Evolutionary conservation across 2,888 invertebrate species (phyloP).

Genomic region (Aporophyla nigra): DNA sequence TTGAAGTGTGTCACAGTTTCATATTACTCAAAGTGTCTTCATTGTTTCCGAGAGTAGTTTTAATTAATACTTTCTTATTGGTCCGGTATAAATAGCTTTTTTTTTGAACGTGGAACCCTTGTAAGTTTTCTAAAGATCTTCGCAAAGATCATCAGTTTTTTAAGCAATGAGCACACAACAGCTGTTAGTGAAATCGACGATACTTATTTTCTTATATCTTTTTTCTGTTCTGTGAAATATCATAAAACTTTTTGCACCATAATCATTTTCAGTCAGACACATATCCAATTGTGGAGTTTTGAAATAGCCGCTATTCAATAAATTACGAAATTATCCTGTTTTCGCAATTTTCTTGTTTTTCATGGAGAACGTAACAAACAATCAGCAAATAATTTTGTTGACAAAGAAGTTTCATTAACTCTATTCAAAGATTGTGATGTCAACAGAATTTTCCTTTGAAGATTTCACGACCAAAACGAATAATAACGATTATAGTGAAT

Average conservation of each 20-base stretch:
- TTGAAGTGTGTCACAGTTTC: constrained; percentile 22
- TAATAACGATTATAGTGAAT: background rate
- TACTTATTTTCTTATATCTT: constrained; percentile 18
- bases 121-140: constrained; percentile 33
- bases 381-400: constrained; percentile 13
- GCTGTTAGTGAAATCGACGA: constrained; percentile 45
- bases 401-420: constrained; percentile 36
- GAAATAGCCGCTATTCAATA: background rate
- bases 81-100: background rate
- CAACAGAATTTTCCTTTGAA: constrained; percentile 15
- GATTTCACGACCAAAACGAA: constrained; percentile 27
- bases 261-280: constrained; percentile 9
- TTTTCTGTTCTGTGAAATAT: background rate
- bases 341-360: constrained; percentile 31
- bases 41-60: background rate
- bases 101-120: constrained; percentile 26
- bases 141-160: constrained; percentile 38
- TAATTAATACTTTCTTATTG: background rate
- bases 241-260: background rate
- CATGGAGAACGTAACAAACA: constrained; percentile 5
- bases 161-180: constrained; percentile 30
- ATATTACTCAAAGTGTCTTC: constrained; percentile 9
- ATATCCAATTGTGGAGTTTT: background rate
- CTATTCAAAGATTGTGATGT: constrained; percentile 15
- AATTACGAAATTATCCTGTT: constrained; percentile 11